A percentile compares a stretch with the other conserved stretches of the same genome.
Conservation (phyloP, 2,888 invertebrate species). For the Pseudanteris insignis region DNA sequence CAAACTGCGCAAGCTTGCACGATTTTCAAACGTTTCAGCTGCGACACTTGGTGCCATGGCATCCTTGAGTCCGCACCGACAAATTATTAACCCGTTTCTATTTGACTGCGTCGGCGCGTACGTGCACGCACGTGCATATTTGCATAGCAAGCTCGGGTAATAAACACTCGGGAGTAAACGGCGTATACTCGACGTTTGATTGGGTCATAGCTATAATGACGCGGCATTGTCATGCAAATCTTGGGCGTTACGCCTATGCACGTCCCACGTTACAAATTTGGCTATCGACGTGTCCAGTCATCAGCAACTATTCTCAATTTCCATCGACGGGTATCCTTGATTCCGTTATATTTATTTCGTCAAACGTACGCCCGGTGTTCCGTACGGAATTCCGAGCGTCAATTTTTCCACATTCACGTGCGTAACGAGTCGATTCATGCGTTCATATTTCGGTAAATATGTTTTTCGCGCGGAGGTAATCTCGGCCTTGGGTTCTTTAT, state of each 20-base stretch:
- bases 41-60: constrained; percentile 24
- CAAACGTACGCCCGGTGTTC: too few species aligned
- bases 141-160: constrained; percentile 51
- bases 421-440: background rate
- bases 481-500: too few species aligned
- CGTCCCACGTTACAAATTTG: constrained; percentile 40
- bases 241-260: constrained; percentile 48
- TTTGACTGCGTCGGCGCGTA: constrained; percentile 38
- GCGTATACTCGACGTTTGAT: constrained; percentile 61
- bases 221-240: constrained; percentile 65
- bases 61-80: constrained; percentile 30
- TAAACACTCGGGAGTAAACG: constrained; percentile 60
- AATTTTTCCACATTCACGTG: too few species aligned
- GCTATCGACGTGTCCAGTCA: constrained; percentile 45
- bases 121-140: constrained; percentile 44
- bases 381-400: too few species aligned
- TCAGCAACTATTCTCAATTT: constrained; percentile 34
- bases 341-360: background rate
- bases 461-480: too few species aligned
- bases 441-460: too few species aligned
- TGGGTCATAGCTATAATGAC: constrained; percentile 61
- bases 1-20: constrained; percentile 1
- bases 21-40: constrained; percentile 24
- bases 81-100: constrained; percentile 39
- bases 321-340: constrained; percentile 16